Percentiles rank a stretch among this genome's conserved stretches.
Conservation (phyloP, 2,888 invertebrate genomes). For the Mythimna ferrago region DNA sequence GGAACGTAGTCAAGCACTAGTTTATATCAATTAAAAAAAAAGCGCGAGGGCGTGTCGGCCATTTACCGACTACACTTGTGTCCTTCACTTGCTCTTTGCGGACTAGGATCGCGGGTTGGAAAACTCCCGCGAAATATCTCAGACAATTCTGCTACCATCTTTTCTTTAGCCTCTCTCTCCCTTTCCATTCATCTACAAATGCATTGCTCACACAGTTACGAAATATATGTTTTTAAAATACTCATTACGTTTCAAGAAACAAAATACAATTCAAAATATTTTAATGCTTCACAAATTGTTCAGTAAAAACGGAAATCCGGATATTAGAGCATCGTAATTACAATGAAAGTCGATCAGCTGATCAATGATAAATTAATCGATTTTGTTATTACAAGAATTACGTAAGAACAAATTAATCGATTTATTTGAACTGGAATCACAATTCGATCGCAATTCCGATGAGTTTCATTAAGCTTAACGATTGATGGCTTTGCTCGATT, state of each 20-base stretch:
- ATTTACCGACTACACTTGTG: too few relatives aligned
- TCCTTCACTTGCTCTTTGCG: too few relatives aligned
- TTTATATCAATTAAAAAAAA: too few relatives aligned
- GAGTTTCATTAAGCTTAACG: slow-evolving; percentile 40
- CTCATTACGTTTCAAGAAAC: background rate
- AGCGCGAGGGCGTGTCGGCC: too few relatives aligned
- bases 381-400: slow-evolving; percentile 47
- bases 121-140: too few relatives aligned
- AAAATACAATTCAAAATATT: slow-evolving; percentile 32
- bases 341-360: slow-evolving; percentile 47
- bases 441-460: slow-evolving; percentile 43
- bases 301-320: slow-evolving; percentile 48
- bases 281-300: slow-evolving; percentile 18
- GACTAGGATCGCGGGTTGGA: too few relatives aligned
- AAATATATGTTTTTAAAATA: background rate
- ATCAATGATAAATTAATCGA: slow-evolving; percentile 28
- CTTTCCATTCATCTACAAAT: too few relatives aligned
- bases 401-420: slow-evolving; percentile 37
- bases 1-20: too few relatives aligned
- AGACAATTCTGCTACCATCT: too few relatives aligned
- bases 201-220: background rate
- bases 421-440: slow-evolving; percentile 31
- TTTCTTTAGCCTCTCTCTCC: too few relatives aligned
- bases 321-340: slow-evolving; percentile 25
- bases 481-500: slow-evolving; percentile 25